Evolutionary conservation across 2,888 invertebrate genomes (phyloP), one percentile per base, ranked within the genome.

Genomic region (Drosophila austrosaltans): DNA sequence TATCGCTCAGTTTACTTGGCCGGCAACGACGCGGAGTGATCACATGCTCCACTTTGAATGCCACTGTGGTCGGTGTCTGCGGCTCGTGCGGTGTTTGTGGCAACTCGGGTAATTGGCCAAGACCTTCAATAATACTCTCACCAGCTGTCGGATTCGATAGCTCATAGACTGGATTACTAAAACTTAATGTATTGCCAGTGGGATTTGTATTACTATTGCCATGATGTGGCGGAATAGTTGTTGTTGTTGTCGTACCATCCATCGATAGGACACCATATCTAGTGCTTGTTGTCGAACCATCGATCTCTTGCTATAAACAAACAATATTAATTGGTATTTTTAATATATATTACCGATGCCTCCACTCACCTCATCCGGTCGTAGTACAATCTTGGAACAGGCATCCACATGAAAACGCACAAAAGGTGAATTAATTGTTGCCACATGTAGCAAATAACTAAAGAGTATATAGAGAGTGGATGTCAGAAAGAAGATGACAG

Each of bases 401-500:
- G 95, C 95, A 78, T 95, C 95, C 89, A 97, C 94, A 89, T 98
- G 97, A 90, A 96, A 96, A 76, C 96, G 95, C 36, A 98, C 96
- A 84, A 98, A 96, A 8, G 97, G 96, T 44, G 96, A 96, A 70
- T 95, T 94, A 90, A 96, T 95, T 77, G 97, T 95, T 54, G 96
- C 93, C 90, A 96, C 94, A 89, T 98, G 97, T 76, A 97, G 93
- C 78, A 95, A 93, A 80, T 96, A 96, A 87, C 98, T 98, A 32
- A 95, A 93, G 25, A 95, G 93, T 22, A 98, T 95, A 32, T 96
- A 95, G 48, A 95, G 92, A 63, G 96, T 96, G 53, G 97, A 97
- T 66, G 97, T 94, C 44, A 95, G 93, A 92, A 98, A 98, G 93
- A 98, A 98, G 92, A 97, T 95, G 72, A 97, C 95, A 0, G 98